Conservation (phyloP, 2,888 invertebrate species). For the Acronicta alni region DNA sequence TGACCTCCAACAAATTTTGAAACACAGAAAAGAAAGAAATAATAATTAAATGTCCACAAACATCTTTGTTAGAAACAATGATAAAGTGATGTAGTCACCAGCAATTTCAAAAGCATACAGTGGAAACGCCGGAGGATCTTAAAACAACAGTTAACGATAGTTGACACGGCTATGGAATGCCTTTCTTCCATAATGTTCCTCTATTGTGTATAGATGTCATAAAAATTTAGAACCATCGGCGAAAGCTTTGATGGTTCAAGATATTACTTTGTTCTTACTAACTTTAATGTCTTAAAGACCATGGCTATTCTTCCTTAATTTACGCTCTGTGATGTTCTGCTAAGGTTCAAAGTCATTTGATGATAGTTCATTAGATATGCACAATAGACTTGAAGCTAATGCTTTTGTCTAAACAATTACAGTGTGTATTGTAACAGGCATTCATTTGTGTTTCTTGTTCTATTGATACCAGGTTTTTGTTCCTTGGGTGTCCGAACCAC, state of each 20-base stretch:
- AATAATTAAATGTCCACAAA: constrained; percentile 71
- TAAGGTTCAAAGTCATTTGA: constrained; percentile 51
- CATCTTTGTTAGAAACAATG: constrained; percentile 69
- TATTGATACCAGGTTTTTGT: constrained; percentile 84
- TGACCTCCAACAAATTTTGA: constrained; percentile 55
- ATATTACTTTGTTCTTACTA: constrained; percentile 64
- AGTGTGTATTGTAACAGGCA: constrained; percentile 82
- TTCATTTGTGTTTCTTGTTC: constrained; percentile 87
- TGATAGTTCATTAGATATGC: constrained; percentile 50
- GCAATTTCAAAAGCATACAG: constrained; percentile 59
- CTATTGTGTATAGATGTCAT: constrained; percentile 82
- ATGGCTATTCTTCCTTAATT: constrained; percentile 14
- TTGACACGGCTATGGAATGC: constrained; percentile 75
- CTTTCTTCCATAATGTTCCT: constrained; percentile 77
- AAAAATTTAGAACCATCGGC: constrained; percentile 84
- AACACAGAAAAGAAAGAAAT: constrained; percentile 58
- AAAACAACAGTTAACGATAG: constrained; percentile 74
- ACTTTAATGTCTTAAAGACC: constrained; percentile 49
- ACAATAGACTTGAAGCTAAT: constrained; percentile 52
- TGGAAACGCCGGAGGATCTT: constrained; percentile 63
- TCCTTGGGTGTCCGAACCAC: constrained; percentile 84
- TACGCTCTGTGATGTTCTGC: not conserved
- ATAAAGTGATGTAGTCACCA: constrained; percentile 66
- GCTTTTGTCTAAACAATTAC: constrained; percentile 88
- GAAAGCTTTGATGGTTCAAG: constrained; percentile 84